Base-by-base conservation (phyloP, 2,888 invertebrate genomes). In the Caenorhabditis becei region DNA sequence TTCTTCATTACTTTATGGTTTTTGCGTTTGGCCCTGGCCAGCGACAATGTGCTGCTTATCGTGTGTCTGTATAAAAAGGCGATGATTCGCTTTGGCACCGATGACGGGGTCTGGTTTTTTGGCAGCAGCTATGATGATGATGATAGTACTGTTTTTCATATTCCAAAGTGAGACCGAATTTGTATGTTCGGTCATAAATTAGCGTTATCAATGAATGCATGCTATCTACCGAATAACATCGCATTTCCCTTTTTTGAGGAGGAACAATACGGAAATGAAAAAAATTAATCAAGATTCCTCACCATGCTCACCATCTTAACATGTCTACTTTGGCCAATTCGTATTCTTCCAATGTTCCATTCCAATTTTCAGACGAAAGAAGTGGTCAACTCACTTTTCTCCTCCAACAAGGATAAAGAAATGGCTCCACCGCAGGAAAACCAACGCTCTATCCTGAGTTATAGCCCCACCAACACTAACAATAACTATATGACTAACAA, bases 1-100 rank as follows among this genome's bases (percentile, higher is more conserved):
- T 14, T 58, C 49, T 41, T 44, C 37, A 47, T 74, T 75, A 75
- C 75, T 75, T 75, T 75, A 75, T 65, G 75, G 66, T 75, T 75
- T 75, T 75, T 75, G 72, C 74, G 62, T 75, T 75, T 75, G 41
- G 51, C 37, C 49, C 61, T 47, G 28, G 32, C 37, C 41, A 2
- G 58, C 74, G 44, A 75, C 66, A 61, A 53, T 59, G 53, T 75
- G 59, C 61, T 61, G 44, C 66, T 66, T 61, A 65, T 61, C 66
- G 37, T 32, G 41, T 32, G 37, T 20, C 11, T 16, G 63, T 47
- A 72, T 54, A 49, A 65, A 74, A 65, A 74, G 41, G 10, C 65
- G 49, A 63, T 66, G 49, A 59, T 59, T 66, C 59, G 72, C 51
- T 65, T n/a, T n/a, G 59, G 58, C 74, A 65, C 65, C 66, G 54